Evolutionary conservation across 1,140 invertebrate species (phyloP), one percentile per base, ranked within the genome.

Genomic region (Charaxes varanes): DNA sequence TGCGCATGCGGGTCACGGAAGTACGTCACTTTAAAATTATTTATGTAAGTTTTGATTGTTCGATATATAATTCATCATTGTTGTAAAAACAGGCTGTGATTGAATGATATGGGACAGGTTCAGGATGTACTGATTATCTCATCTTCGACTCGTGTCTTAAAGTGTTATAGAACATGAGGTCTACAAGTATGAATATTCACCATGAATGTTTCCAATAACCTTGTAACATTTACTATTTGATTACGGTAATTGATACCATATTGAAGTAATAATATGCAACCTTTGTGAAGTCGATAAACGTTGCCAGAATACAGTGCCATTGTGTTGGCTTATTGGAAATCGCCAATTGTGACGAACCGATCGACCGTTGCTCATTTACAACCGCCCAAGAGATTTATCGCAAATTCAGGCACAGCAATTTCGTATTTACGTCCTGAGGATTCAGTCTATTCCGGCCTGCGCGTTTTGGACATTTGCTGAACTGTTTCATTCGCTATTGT

Each of bases 281-380:
- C 3, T 8, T 27, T 12, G 1, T 8, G 10, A 3, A 11, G 2
- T 11, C 8, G 10, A 1, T 13, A 5, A 13, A 12, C 5, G 24
- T 27, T 13, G 12, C 3, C 1, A 1, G 4, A 11, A 27, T 7
- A 27, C 8, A 8, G 12, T 30, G 26, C 26, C 15, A 31, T 31
- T 31, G 28, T 36, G 19, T 26, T 18, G 14, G 22, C 22, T 23
- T 36, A 36, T 36, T 36, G 23, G 28, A 41, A 34, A 17, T 32
- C 30, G 28, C 6, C 14, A 15, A 26, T 40, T 40, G 21, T 33
- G 26, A 23, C 26, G 16, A 15, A 7, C 26, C 30, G 28, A 24
- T 18, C 32, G 41, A 26, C 18, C 41, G 26, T 22, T 40, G 26
- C 18, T 30, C 41, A 31, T 41, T 41, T 41, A 41, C 31, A 41